These are phyloP conservation scores for Epinephelus coioides DNA, from an alignment of 2,797 vertebrate species.

Conservation along the genomic window DNA sequence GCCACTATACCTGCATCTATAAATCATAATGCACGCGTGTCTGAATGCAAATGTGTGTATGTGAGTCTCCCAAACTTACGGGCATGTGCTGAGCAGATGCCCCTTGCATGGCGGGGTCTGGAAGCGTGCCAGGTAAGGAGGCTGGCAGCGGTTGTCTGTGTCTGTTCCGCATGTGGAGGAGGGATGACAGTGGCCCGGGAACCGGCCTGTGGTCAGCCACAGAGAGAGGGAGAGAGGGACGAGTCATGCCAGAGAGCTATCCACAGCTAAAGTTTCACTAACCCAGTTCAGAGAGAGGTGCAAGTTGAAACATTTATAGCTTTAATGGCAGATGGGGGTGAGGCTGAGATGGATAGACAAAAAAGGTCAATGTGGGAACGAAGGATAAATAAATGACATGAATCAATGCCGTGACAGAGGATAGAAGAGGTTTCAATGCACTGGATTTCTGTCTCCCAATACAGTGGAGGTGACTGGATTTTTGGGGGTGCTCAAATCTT, in stretches of 20 bases:
- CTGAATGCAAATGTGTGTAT: conserved; percentile 29
- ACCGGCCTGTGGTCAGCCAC: conserved; percentile 75
- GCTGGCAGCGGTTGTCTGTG: conserved; percentile 86
- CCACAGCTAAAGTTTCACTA: conserved; percentile 58
- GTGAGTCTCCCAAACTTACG: conserved; percentile 73
- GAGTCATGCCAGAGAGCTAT: conserved; percentile 50
- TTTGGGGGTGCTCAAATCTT: neutral
- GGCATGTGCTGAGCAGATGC: conserved; percentile 87
- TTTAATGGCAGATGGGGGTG: conserved; percentile 29
- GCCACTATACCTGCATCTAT: conserved; percentile 57
- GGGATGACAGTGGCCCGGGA: conserved; percentile 85
- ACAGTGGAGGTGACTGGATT: neutral
- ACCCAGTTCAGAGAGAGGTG: conserved; percentile 57
- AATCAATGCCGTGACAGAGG: neutral
- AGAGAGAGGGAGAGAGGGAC: conserved; percentile 90
- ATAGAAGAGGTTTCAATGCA: neutral
- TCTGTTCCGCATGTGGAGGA: conserved; percentile 94
- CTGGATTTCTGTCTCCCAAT: neutral
- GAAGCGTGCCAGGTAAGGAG: conserved; percentile 97
- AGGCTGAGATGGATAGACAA: conserved; percentile 12
- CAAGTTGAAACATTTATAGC: conserved; percentile 64
- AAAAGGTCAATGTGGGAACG: neutral
- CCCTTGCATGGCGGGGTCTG: conserved; percentile 88
- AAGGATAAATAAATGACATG: conserved; percentile 12
- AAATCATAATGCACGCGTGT: conserved; percentile 50